phyloP scores from a whole-genome alignment of 2,113 vertebrate genomes.

The Ceuthmochares aereus region DNA sequence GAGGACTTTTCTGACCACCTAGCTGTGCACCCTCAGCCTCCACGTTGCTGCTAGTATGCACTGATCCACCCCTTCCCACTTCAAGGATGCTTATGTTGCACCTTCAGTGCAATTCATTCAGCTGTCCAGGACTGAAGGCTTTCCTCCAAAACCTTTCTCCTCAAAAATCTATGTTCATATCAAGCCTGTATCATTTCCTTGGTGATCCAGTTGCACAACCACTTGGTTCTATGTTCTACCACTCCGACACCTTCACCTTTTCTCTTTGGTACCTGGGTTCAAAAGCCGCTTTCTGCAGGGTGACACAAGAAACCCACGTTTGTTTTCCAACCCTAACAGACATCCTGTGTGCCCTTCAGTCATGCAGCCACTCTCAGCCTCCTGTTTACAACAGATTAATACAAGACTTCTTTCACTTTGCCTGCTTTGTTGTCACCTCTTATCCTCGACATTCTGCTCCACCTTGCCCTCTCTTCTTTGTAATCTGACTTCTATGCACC shows the following conservation, averaged over 20 bases:
- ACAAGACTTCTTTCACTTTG: background rate
- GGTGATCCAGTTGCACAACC: background rate
- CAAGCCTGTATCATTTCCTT: background rate
- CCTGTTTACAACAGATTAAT: background rate
- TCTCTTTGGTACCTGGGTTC: background rate
- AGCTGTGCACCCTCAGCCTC: background rate
- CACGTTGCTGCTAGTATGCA: accelerated
- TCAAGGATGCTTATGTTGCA: background rate
- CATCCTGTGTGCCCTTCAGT: conserved; percentile 49
- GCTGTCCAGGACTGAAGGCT: background rate
- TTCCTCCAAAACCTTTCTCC: background rate
- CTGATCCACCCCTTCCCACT: background rate
- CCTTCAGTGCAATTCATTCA: background rate
- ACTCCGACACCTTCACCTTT: background rate
- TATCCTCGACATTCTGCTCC: background rate
- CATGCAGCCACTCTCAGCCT: background rate
- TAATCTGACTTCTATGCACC: background rate
- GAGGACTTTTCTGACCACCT: background rate
- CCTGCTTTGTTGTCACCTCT: background rate
- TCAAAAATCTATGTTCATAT: background rate
- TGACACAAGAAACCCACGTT: background rate
- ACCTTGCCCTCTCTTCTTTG: background rate
- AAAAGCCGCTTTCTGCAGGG: background rate
- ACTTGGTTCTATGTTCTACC: background rate
- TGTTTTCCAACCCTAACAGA: conserved; percentile 31